A percentile compares a stretch with the other conserved stretches of the same genome.
Evolutionary conservation across 2,888 invertebrate genomes (phyloP).

Genomic region (Meandrusa payeni): DNA sequence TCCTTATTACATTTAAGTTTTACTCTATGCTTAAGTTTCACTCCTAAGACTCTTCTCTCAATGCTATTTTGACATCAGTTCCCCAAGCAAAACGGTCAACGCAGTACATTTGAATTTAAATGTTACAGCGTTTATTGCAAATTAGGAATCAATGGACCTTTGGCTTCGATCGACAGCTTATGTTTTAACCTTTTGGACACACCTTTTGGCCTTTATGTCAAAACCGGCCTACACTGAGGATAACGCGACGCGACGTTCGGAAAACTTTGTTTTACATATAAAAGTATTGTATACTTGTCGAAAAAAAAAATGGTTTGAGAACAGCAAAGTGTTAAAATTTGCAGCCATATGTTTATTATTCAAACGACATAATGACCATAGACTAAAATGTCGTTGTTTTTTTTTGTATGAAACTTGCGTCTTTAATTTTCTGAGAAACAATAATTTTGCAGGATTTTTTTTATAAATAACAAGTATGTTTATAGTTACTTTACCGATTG

Average conservation of each 20-base stretch:
- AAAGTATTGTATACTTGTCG: not conserved
- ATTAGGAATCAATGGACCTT: constrained; percentile 12
- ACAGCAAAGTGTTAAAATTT: constrained; percentile 8
- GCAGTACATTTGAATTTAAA: constrained; percentile 1
- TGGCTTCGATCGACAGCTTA: constrained; percentile 8
- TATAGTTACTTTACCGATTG: no score
- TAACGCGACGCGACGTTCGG: not conserved
- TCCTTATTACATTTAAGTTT: no score
- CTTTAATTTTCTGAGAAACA: no score
- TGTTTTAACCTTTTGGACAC: constrained; percentile 20
- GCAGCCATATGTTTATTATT: constrained; percentile 13
- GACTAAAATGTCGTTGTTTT: no score
- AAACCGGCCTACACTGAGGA: constrained; percentile 13
- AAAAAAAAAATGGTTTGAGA: constrained; percentile 3
- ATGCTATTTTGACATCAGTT: no score
- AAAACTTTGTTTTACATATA: constrained; percentile 6
- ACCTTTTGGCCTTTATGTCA: constrained; percentile 14
- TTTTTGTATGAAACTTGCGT: no score
- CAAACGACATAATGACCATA: not conserved
- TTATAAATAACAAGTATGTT: no score
- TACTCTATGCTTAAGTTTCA: no score
- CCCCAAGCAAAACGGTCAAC: no score
- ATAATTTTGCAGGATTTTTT: no score
- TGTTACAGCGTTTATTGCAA: constrained; percentile 6
- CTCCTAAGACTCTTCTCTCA: no score